phyloP scores from a whole-genome alignment of 1,140 invertebrate species.

The Lepidurus apus region DNA sequence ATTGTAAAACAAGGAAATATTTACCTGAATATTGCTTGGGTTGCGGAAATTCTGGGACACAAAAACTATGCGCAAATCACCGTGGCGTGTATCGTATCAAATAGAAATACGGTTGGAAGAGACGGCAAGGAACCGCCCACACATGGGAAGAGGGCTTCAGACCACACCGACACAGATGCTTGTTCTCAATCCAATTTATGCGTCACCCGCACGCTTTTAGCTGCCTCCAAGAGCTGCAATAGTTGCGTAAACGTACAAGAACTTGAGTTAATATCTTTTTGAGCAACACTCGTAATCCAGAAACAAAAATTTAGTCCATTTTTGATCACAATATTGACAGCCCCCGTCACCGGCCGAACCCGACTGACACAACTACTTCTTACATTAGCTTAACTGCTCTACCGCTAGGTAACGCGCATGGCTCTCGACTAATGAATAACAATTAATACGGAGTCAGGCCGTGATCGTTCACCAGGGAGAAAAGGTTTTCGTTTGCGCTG shows the following conservation, averaged over 20 bases:
- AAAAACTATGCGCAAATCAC: constrained; percentile 17
- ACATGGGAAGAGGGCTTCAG: constrained; percentile 10
- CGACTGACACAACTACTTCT: not conserved
- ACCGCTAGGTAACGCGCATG: not conserved
- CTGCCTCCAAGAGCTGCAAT: not conserved
- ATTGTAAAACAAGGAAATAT: not conserved
- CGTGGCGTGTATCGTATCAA: not conserved
- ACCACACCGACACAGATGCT: constrained; percentile 7
- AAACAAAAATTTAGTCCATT: not conserved
- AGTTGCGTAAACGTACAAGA: not conserved
- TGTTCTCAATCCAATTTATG: not conserved
- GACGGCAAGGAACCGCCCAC: not conserved
- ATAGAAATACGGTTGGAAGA: not conserved
- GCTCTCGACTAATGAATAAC: not conserved
- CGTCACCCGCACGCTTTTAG: not conserved
- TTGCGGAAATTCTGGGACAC: not conserved
- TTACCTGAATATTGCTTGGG: constrained; percentile 11
- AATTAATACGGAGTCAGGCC: not conserved
- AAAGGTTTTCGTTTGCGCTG: not conserved
- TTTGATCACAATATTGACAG: constrained; percentile 7
- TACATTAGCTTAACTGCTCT: not conserved
- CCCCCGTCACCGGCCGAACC: not conserved
- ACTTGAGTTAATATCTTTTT: not conserved
- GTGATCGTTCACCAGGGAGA: not conserved
- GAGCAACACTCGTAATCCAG: not conserved